Percentiles rank a stretch among this genome's conserved stretches.
Evolutionary conservation across 2,888 invertebrate species (phyloP).

Genomic region (Prosapia bicincta): DNA sequence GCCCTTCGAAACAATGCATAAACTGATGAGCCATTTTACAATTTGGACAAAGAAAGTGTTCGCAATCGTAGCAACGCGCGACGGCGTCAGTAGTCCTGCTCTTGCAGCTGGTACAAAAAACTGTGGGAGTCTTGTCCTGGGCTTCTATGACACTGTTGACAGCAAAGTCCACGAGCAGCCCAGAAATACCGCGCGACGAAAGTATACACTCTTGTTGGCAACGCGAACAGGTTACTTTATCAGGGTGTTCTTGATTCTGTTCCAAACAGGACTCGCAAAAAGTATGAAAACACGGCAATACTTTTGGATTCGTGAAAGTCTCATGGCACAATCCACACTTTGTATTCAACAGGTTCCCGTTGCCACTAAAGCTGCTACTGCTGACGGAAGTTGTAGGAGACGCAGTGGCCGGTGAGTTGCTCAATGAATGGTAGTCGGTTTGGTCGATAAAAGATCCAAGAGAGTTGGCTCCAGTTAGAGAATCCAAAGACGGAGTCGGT

Average conservation of each 20-base stretch:
- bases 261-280: conserved; percentile 82
- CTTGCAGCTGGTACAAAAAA: conserved; percentile 94
- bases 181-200: conserved; percentile 57
- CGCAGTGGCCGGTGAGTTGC: conserved; percentile 71
- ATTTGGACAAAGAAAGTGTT: conserved; percentile 92
- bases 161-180: conserved; percentile 64
- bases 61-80: conserved; percentile 94
- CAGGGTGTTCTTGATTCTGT: conserved; percentile 62
- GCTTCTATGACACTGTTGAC: conserved; percentile 49
- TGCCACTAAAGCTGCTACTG: conserved; percentile 46
- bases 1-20: conserved; percentile 98
- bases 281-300: conserved; percentile 77
- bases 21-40: conserved; percentile 99
- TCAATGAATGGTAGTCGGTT: conserved; percentile 66
- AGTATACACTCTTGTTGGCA: conserved; percentile 55
- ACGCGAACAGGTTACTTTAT: conserved; percentile 72
- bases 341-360: conserved; percentile 38
- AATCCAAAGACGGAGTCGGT: conserved; percentile 88
- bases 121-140: conserved; percentile 41
- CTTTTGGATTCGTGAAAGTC: conserved; percentile 68
- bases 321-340: conserved; percentile 62
- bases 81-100: conserved; percentile 92
- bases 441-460: conserved; percentile 83
- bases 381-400: conserved; percentile 68
- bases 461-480: conserved; percentile 86